Conservation (phyloP, 2,113 vertebrate genomes). For the Xiphophorus couchianus region DNA sequence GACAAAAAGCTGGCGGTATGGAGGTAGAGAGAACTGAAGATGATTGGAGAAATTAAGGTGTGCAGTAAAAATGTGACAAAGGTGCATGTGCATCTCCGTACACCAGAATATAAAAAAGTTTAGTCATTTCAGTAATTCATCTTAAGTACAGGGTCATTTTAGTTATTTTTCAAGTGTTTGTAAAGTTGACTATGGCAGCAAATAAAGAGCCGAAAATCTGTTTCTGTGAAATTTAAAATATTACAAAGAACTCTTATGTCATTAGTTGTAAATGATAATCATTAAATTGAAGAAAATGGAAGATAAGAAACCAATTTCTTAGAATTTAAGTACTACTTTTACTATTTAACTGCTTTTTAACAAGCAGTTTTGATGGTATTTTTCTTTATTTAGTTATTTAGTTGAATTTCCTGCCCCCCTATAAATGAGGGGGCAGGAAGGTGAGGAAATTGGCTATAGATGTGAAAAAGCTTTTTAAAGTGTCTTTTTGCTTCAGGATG, state of each 20-base stretch:
- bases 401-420: slow-evolving; percentile 7
- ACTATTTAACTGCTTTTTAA: background rate
- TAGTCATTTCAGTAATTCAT: background rate
- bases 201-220: background rate
- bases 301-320: no score
- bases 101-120: background rate
- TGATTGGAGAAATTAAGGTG: slow-evolving; percentile 29
- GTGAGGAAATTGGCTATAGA: slow-evolving; percentile 26
- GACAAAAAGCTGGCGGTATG: slow-evolving; percentile 59
- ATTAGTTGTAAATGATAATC: background rate
- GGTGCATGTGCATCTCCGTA: background rate
- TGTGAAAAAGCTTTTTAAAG: slow-evolving; percentile 33
- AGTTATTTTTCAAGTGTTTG: background rate
- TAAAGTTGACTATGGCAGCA: background rate
- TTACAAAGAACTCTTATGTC: background rate
- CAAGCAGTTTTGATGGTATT: background rate
- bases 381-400: background rate
- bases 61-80: background rate
- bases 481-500: slow-evolving; percentile 11
- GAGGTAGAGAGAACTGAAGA: slow-evolving; percentile 16
- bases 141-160: background rate
- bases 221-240: background rate
- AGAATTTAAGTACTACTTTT: no score
- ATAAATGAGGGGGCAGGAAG: slow-evolving; percentile 36
- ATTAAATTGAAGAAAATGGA: background rate